Base-by-base conservation (phyloP, 2,888 invertebrate species). In the Panopea generosa region DNA sequence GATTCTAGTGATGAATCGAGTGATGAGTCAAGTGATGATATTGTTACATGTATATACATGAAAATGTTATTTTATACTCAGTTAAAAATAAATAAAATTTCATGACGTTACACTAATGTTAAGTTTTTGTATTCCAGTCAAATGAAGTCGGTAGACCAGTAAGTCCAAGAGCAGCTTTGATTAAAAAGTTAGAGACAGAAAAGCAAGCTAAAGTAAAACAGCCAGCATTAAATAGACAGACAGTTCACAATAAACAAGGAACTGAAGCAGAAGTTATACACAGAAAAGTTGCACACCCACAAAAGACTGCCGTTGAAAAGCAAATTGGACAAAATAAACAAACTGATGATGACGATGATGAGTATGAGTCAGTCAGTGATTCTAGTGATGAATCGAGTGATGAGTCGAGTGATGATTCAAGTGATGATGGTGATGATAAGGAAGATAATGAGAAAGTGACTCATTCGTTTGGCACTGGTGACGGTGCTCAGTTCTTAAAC, bases 121-220 rank as follows among this genome's bases (percentile, higher is more conserved):
- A n/a, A n/a, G n/a, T n/a, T n/a, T 20, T 47, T 18, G 3, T 53
- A 14, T 70, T 65, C 16, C 47, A 71, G 71, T 52, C 43, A 33
- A 63, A 52, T 24, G 71, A 59, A 22, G 38, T 71, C 2, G 71
- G 52, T 1, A 50, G 71, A 43, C 53, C 71, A 11, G 43, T 52
- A 0, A 77, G 77, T 55, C 77, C 77, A 16, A 45, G 72, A n/a
- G 68, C 72, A 53, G 63, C 72, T 24, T 61, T 77, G 26, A 77
- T 77, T n/a, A 72, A 59, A 50, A 71, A 68, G 60, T 59, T 77
- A 2, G 72, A 77, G 33, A 14, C 55, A 20, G 71, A 76, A 20
- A 76, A 71, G 50, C 60, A 70, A 20, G 62, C 67, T 0, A 71
- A 66, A 38, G 29, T 49, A 22, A 67, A 33, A 11, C 33, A 33